Conservation (phyloP, 2,888 invertebrate genomes). For the Leptogaster cylindrica region DNA sequence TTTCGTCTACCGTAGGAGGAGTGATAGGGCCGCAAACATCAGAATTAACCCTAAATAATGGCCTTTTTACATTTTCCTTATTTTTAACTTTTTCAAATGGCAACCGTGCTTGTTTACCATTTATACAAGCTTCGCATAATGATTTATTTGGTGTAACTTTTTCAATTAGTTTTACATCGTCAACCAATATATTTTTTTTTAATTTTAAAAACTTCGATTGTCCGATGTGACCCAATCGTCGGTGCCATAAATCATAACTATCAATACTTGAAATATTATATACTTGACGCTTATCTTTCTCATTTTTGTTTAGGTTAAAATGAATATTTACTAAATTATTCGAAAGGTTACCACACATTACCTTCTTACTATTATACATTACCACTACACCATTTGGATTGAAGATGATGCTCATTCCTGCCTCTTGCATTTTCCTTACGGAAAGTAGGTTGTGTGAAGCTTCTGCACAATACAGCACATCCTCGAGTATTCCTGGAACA, state of each 20-base stretch:
- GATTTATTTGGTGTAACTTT: conserved; percentile 43
- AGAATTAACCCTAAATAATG: conserved; percentile 53
- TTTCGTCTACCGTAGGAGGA: conserved; percentile 52
- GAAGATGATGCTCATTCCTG: conserved; percentile 53
- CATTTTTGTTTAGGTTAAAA: no score
- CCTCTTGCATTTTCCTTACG: conserved; percentile 50
- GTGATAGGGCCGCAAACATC: conserved; percentile 55
- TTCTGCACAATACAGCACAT: conserved; percentile 52
- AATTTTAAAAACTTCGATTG: conserved; percentile 42
- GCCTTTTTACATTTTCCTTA: conserved; percentile 50
- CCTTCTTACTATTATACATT: conserved; percentile 8
- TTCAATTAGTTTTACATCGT: conserved; percentile 28
- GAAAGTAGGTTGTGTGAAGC: conserved; percentile 53
- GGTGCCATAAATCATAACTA: conserved; percentile 61
- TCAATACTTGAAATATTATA: conserved; percentile 53
- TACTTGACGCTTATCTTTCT: conserved; percentile 51
- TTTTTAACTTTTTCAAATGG: conserved; percentile 52
- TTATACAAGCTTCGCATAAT: conserved; percentile 52
- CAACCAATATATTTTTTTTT: conserved; percentile 25
- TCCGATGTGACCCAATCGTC: conserved; percentile 41
- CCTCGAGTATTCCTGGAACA: conserved; percentile 43
- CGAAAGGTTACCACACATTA: no score
- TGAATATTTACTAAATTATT: conserved; percentile 8
- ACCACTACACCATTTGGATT: conserved; percentile 49
- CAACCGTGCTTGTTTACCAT: conserved; percentile 54